Evolutionary conservation across 30 jellyfish, hydroid and myxozoan genomes (phyloP).

Genomic region (Aurelia sp.): DNA sequence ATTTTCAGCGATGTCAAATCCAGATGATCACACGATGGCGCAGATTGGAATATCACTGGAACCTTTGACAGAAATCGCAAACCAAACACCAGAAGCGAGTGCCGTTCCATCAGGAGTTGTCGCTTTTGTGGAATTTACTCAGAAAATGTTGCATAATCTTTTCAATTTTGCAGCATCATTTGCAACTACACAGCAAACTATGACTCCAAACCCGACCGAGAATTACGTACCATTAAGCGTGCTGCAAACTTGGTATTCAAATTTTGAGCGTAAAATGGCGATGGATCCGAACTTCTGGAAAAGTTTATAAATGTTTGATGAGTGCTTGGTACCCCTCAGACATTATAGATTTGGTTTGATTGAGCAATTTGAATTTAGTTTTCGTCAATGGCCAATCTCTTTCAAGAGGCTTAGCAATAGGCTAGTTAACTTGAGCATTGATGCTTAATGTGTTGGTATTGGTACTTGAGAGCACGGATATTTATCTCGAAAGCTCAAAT

Average conservation of each 20-base stretch:
- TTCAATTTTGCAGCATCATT: slow-evolving; percentile 89
- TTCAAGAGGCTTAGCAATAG: too few species aligned
- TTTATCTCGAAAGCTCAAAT: too few species aligned
- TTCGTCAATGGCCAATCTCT: too few species aligned
- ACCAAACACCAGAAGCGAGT: slow-evolving; percentile 82
- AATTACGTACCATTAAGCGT: slow-evolving; percentile 85
- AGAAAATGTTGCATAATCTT: slow-evolving; percentile 78
- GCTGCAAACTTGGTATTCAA: slow-evolving; percentile 84
- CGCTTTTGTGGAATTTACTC: slow-evolving; percentile 90
- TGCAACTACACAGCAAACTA: slow-evolving; percentile 82
- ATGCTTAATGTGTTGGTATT: too few species aligned
- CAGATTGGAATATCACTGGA: slow-evolving; percentile 86
- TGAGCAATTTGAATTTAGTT: too few species aligned
- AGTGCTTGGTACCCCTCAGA: background rate
- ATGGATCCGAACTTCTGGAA: slow-evolving; percentile 96
- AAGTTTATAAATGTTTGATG: slow-evolving; percentile 27
- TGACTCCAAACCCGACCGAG: slow-evolving; percentile 85
- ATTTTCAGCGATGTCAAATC: slow-evolving; percentile 61
- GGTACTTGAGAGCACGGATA: too few species aligned
- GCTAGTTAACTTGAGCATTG: too few species aligned
- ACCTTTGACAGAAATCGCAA: slow-evolving; percentile 76
- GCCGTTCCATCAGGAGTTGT: slow-evolving; percentile 72
- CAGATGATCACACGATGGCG: slow-evolving; percentile 78
- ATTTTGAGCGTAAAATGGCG: slow-evolving; percentile 80
- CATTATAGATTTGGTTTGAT: too few species aligned